Evolutionary conservation across 2,113 vertebrate species (phyloP), one percentile per base, ranked within the genome.

Genomic region (Malaclemys terrapin): DNA sequence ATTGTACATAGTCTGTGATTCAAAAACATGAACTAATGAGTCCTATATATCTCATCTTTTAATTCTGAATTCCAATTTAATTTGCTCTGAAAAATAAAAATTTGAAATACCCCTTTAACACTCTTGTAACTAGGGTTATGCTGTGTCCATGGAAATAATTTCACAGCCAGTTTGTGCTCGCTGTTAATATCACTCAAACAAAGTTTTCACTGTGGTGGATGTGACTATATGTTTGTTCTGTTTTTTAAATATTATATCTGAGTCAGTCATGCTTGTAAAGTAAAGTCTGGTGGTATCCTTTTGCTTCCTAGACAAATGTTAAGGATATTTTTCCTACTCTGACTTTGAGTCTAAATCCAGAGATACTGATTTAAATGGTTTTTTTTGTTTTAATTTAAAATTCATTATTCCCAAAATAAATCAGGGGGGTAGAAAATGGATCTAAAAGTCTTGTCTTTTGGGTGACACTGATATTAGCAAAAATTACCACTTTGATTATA

Each of bases 281-380:
- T 87, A 13, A 89, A 84, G 84, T 59, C 2, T 72, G 59, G 2
- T 20, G 81, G 11, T 45, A n/a, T 87, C 1, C 1, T 2, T 80
- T 62, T 54, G 3, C 89, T 24, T 45, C 88, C 38, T 1, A 69
- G 45, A 19, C 13, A 42, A 76, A 45, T 45, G 22, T 76, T 76
- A 76, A 76, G 20, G 42, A 69, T 65, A 86, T 85, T 85, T 0
- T 1, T 0, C 0, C 1, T 13, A 42, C 20, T 85, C 35, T 62
- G 27, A 7, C 50, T 94, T 89, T 90, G 47, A 88, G 49, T 96
- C 65, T 94, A 3, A 6, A 82, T 95, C 75, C 84, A 90, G 53
- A 93, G 91, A 81, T 82, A 2, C 24, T 31, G 47, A 10, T 42
- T 42, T 75, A 75, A 38, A 3, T 56, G 38, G 24, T 19, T 78